Conservation (phyloP, 2,888 invertebrate species). For the Platycheirus albimanus region DNA sequence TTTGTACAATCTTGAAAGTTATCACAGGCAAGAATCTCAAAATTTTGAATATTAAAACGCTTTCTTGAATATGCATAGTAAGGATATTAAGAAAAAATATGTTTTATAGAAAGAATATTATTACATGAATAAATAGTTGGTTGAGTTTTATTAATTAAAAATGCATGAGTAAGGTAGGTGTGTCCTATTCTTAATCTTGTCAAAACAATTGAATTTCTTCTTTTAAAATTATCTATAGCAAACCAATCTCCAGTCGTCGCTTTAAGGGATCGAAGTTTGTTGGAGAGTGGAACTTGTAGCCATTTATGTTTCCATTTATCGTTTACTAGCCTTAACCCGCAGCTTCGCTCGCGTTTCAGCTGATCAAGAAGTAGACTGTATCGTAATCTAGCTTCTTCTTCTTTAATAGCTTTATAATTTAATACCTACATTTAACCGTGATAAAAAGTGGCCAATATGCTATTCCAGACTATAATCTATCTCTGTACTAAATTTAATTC, state of each 20-base stretch:
- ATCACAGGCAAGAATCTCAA: neutral
- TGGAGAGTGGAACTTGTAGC: neutral
- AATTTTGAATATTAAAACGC: neutral
- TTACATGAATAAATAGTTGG: no score
- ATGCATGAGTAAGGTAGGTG: constrained; percentile 11
- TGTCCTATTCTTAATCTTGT: constrained; percentile 24
- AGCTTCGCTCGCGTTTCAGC: no score
- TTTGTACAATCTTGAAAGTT: neutral
- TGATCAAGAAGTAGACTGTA: no score
- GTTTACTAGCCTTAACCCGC: no score
- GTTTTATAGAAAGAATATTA: no score
- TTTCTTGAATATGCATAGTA: neutral
- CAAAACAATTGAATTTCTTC: neutral
- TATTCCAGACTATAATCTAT: no score
- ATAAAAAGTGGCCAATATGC: no score
- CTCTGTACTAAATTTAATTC: no score
- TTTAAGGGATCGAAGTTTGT: constrained; percentile 8
- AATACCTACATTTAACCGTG: no score
- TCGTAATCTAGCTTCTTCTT: no score
- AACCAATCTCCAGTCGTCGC: constrained; percentile 5
- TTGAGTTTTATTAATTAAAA: neutral
- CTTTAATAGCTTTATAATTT: no score
- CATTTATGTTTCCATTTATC: constrained; percentile 22
- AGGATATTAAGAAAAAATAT: no score
- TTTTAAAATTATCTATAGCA: neutral